Conservation (phyloP, 2,888 invertebrate species). For the Sepioteuthis lessoniana region DNA sequence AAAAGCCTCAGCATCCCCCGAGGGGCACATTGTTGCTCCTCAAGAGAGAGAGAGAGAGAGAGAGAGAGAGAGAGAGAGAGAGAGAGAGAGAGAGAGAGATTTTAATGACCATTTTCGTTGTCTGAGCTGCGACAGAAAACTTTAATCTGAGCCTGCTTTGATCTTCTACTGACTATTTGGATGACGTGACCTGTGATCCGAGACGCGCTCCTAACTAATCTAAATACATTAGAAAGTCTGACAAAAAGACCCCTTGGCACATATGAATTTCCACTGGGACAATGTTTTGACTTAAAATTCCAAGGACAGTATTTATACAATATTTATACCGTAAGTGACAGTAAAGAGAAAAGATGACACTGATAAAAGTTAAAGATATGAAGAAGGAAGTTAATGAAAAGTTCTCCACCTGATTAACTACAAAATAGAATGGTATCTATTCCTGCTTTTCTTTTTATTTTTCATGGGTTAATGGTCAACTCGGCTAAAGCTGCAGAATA, state of each 20-base stretch:
- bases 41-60: neutral
- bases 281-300: neutral
- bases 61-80: too few relatives aligned
- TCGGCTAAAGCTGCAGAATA: too few relatives aligned
- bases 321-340: neutral
- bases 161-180: neutral
- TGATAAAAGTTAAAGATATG: too few relatives aligned
- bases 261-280: neutral
- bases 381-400: too few relatives aligned
- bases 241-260: neutral
- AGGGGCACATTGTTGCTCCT: neutral
- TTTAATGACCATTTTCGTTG: neutral
- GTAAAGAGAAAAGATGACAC: neutral
- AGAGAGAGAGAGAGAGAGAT: neutral
- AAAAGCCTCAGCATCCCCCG: neutral
- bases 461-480: too few relatives aligned
- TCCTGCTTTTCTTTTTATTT: too few relatives aligned
- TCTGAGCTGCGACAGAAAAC: neutral
- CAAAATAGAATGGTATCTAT: too few relatives aligned
- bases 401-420: too few relatives aligned
- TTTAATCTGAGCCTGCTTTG: neutral
- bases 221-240: neutral
- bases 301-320: neutral
- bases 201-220: neutral
- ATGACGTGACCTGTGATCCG: neutral